Evolutionary conservation across 2,888 invertebrate species (phyloP).

Genomic region (Taenaris catops): DNA sequence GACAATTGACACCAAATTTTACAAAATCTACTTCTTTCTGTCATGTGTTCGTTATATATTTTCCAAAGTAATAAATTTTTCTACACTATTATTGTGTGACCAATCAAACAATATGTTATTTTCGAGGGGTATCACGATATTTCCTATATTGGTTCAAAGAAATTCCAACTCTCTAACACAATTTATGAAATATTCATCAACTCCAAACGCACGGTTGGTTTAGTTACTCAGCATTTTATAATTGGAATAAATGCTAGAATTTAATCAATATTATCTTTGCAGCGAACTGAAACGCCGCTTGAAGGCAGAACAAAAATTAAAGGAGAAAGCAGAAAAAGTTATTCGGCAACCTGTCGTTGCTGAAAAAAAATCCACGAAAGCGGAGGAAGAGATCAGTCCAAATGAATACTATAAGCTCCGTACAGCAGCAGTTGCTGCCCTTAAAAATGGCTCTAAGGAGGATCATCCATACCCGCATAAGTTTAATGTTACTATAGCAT

Average conservation of each 20-base stretch:
- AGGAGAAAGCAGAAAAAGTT: conserved; percentile 91
- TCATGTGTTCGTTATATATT: too few relatives aligned
- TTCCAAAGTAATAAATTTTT: too few relatives aligned
- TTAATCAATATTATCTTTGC: conserved; percentile 25
- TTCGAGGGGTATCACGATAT: conserved; percentile 35
- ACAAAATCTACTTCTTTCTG: too few relatives aligned
- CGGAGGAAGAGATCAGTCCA: conserved; percentile 91
- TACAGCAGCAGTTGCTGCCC: conserved; percentile 87
- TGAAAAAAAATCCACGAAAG: conserved; percentile 47
- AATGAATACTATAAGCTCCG: conserved; percentile 97
- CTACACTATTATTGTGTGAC: conserved; percentile 51
- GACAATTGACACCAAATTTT: too few relatives aligned
- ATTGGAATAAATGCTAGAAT: background rate
- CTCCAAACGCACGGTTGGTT: conserved; percentile 64
- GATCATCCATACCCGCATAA: conserved; percentile 98
- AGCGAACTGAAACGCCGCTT: conserved; percentile 96
- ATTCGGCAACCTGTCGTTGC: conserved; percentile 63
- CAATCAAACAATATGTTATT: conserved; percentile 41
- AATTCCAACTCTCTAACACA: conserved; percentile 37
- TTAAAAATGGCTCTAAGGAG: conserved; percentile 85
- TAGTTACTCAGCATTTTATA: conserved; percentile 20
- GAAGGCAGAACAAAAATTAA: conserved; percentile 96
- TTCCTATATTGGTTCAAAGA: conserved; percentile 33
- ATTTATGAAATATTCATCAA: conserved; percentile 42
- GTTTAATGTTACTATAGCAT: conserved; percentile 93